Percentiles rank a stretch among this genome's conserved stretches.
Evolutionary conservation across 2,888 invertebrate genomes (phyloP).

Genomic region (Acleris emargana): DNA sequence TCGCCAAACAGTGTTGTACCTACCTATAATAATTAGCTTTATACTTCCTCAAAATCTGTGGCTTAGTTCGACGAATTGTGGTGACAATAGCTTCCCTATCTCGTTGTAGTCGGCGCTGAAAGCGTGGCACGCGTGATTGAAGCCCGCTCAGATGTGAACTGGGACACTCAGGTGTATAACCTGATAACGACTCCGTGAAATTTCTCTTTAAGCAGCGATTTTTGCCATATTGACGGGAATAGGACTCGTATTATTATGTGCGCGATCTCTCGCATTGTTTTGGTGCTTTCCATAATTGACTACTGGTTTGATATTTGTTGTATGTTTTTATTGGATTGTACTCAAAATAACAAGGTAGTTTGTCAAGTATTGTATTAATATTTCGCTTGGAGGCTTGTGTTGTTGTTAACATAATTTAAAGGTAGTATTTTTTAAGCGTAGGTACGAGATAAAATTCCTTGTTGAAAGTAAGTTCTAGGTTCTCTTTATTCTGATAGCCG

Average conservation of each 20-base stretch:
- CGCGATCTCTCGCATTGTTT: background rate
- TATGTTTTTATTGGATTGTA: no score
- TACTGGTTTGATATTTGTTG: background rate
- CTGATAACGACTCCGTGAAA: conserved; percentile 49
- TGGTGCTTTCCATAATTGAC: background rate
- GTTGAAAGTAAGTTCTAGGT: no score
- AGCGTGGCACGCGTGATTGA: conserved; percentile 65
- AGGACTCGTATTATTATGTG: background rate
- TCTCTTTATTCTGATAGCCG: no score
- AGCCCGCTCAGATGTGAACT: conserved; percentile 61
- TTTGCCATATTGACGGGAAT: conserved; percentile 18
- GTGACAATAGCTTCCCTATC: conserved; percentile 64
- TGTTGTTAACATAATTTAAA: no score
- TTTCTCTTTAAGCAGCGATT: conserved; percentile 36
- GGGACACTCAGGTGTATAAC: conserved; percentile 57
- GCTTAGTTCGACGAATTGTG: conserved; percentile 42
- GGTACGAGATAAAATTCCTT: no score
- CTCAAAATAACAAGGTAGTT: no score
- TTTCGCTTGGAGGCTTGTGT: no score
- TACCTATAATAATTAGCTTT: conserved; percentile 22
- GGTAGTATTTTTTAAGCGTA: no score
- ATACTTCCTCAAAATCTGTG: conserved; percentile 13
- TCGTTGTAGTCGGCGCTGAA: conserved; percentile 57
- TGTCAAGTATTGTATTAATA: no score
- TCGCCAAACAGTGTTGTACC: no score